Evolutionary conservation across 2,113 vertebrate species (phyloP).

Genomic region (Melanocharis versteri): DNA sequence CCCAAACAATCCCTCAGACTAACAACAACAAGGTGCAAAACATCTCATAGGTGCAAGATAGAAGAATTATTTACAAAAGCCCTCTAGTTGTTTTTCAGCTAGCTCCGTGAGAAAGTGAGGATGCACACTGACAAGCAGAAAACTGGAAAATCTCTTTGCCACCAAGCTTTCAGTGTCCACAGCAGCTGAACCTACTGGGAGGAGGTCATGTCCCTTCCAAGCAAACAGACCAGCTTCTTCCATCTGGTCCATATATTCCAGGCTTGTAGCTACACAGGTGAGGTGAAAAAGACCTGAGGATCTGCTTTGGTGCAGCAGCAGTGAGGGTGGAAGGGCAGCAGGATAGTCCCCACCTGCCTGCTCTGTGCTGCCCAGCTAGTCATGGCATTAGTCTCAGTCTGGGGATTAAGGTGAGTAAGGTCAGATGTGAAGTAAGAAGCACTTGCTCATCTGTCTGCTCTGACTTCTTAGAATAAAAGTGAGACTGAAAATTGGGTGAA

Average conservation of each 20-base stretch:
- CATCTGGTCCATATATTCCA: accelerated
- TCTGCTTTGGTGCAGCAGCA: not conserved
- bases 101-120: too few relatives aligned
- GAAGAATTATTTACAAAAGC: too few relatives aligned
- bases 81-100: too few relatives aligned
- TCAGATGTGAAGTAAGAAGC: not conserved
- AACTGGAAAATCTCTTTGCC: too few relatives aligned
- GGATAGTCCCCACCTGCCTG: not conserved
- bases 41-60: too few relatives aligned
- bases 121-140: too few relatives aligned
- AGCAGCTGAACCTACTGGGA: not conserved
- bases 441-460: not conserved
- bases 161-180: too few relatives aligned
- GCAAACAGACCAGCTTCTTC: not conserved
- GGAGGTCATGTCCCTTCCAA: not conserved
- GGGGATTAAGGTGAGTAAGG: not conserved
- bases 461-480: not conserved
- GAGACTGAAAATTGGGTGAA: not conserved
- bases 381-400: accelerated
- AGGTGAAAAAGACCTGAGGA: not conserved
- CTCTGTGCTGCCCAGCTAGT: accelerated
- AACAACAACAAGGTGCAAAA: too few relatives aligned
- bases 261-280: not conserved
- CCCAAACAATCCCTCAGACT: too few relatives aligned
- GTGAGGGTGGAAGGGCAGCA: not conserved